Evolutionary conservation across 1,140 invertebrate genomes (phyloP), one percentile per base, ranked within the genome.

Genomic region (Listronotus oregonensis): DNA sequence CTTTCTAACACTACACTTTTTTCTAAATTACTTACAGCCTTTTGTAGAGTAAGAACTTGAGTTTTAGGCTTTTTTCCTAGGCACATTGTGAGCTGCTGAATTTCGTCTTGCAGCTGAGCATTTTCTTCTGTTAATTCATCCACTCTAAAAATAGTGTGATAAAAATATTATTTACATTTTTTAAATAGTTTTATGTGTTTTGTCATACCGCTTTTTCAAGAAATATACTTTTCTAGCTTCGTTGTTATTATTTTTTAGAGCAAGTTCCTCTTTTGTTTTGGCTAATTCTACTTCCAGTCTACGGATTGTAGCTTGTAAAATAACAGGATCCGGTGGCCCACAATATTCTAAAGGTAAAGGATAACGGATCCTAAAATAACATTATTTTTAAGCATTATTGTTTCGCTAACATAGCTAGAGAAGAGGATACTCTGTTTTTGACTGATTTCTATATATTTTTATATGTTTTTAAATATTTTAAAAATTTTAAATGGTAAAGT

Each of bases 261-360:
- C 71, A n/a, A 62, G 72, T 70, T 71, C 59, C 69, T 70, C 55
- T 52, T 60, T 74, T 55, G 75, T 65, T 69, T 55, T 76, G 42
- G 73, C 72, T 42, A 83, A 71, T 77, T 84, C 81, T 5, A 72
- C 64, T 66, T 82, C 79, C 6, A 84, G 70, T 71, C 73, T 78
- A 62, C 76, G 71, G 27, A 84, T 83, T 0, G 79, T 83, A 6
- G 75, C 73, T 78, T 83, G 82, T 15, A 84, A 69, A 65, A 82
- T 71, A 40, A 69, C 27, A 17, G 82, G 79, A 76, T 83, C 80
- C 9, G 83, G 82, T 49, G 77, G 77, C 46, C 81, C 82, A 70
- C 78, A 80, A 64, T 84, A 83, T 56, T 82, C 80, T 65, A 84
- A 46, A 10, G 82, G 79, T 55, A 84, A 70, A 39, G 83, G 82